These are phyloP conservation scores for Chaenodraco wilsoni DNA, from an alignment of 2,797 vertebrate genomes.

Conservation along the genomic window DNA sequence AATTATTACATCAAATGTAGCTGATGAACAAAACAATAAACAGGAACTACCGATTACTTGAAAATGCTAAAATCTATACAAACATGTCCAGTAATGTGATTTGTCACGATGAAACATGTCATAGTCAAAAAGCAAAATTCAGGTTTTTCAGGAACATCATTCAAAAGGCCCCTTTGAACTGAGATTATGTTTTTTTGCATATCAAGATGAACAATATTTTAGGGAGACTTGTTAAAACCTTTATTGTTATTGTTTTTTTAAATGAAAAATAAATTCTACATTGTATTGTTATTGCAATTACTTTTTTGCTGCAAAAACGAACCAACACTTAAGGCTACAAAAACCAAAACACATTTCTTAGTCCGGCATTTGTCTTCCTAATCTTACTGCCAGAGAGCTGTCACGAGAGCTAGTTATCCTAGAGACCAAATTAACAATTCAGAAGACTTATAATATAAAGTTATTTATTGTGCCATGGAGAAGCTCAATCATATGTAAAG, in stretches of 20 bases:
- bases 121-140: neutral
- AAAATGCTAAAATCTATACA: constrained; percentile 37
- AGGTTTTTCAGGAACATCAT: neutral
- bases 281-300: neutral
- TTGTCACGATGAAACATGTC: constrained; percentile 6
- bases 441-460: neutral
- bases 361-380: constrained; percentile 4
- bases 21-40: constrained; percentile 16
- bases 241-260: constrained; percentile 4
- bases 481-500: neutral
- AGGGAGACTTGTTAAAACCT: neutral
- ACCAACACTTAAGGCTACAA: neutral
- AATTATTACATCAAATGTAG: constrained; percentile 25
- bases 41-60: constrained; percentile 67
- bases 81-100: constrained; percentile 47
- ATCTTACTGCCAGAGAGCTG: too few species aligned
- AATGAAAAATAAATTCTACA: constrained; percentile 21
- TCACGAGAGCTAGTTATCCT: neutral
- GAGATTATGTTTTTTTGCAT: constrained; percentile 5
- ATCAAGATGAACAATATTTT: constrained; percentile 8
- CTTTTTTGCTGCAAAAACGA: constrained; percentile 14
- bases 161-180: neutral
- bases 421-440: neutral
- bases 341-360: neutral
- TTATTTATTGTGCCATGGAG: neutral